Base-by-base conservation (phyloP, 92 coral and sea anemone genomes). In the Bergia sp. region DNA sequence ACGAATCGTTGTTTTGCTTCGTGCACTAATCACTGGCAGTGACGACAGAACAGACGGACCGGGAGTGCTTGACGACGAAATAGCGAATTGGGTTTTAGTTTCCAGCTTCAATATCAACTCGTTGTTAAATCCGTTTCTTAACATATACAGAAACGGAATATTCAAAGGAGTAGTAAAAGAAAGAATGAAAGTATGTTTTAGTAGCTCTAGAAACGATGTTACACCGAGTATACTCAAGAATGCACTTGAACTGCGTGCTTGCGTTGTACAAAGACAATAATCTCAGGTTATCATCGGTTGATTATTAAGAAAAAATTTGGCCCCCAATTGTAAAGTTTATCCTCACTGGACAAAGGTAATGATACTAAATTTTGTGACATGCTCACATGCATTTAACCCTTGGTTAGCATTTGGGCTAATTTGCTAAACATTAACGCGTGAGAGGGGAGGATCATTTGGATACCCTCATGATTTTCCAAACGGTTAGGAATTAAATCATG, bases 51-150 rank as follows among this genome's bases (percentile, higher is more conserved):
- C 10, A 6, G 76, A 71, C 39, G 76, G 76, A 11, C 76, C 76
- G 10, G 76, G 76, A 71, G 76, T 71, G 4, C 39, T 71, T 8
- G 76, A 71, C 76, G 76, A 71, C 41, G 76, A 71, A 71, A n/a
- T 13, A 1, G 76, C 76, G 0, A 71, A 71, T 23, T 71, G 76
- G 76, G 10, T 71, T 21, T 37, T 72, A 72, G 20, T 72, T 1
- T 29, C 20, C 39, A 29, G 76, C 15, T 72, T 73, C 41, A 73
- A 73, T 40, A 73, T 73, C 20, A 73, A 73, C 43, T 73, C 77
- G 39, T 73, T 73, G n/a, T 73, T 37, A 40, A 73, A 73, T 73
- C 77, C 77, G 2, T 73, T 73, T 40, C 10, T 73, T 7, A 73
- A 37, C 20, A 73, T 73, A 36, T 37, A 73, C 77, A 73, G 77